Evolutionary conservation across 2,113 vertebrate species (phyloP).

Genomic region (Neogale vison): DNA sequence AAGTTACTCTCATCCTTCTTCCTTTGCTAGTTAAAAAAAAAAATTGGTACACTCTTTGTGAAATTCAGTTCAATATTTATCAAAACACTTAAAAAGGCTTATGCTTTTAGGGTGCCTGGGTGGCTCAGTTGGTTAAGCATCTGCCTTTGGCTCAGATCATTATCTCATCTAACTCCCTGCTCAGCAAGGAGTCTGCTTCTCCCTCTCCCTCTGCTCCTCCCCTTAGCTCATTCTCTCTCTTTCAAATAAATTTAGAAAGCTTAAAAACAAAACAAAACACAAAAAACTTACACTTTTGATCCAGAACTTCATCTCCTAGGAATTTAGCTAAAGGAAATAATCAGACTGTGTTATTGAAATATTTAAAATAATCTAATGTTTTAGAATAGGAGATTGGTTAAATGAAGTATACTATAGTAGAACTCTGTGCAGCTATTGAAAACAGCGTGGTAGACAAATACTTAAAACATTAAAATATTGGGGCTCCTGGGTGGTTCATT

Average conservation of each 20-base stretch:
- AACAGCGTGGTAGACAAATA: not conserved
- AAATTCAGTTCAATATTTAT: not conserved
- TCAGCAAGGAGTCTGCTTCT: not conserved
- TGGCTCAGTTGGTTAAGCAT: not conserved
- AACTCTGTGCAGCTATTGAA: not conserved
- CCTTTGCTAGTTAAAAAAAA: slow-evolving; percentile 15
- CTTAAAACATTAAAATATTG: not conserved
- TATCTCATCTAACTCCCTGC: not conserved
- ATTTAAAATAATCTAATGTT: slow-evolving; percentile 41
- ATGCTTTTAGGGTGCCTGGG: not conserved
- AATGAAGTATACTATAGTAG: not conserved
- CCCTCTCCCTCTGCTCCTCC: not conserved
- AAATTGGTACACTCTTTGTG: not conserved
- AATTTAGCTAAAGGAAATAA: slow-evolving; percentile 40
- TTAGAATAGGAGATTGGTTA: not conserved
- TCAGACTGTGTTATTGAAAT: not conserved
- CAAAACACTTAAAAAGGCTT: slow-evolving; percentile 23
- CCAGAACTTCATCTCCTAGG: not conserved
- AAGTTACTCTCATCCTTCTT: slow-evolving; percentile 4
- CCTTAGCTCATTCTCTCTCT: not conserved
- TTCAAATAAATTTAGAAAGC: not conserved
- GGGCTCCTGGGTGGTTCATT: not conserved
- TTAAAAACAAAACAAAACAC: not conserved
- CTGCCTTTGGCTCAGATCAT: not conserved
- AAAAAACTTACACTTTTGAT: slow-evolving; percentile 12